phyloP scores from a whole-genome alignment of 2,888 invertebrate genomes.

The Biston stratarius region DNA sequence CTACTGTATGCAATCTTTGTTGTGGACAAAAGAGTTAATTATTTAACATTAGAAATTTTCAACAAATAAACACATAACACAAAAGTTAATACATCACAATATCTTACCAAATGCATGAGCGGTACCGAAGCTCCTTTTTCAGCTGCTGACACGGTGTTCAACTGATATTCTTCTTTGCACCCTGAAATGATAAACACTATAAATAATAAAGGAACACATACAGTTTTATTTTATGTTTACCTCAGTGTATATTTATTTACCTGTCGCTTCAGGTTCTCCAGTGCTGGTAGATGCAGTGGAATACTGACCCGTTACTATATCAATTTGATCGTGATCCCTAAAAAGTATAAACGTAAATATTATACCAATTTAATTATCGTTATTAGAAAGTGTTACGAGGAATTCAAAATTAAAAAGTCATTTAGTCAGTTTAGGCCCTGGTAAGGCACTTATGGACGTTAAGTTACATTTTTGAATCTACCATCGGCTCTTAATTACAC shows the following conservation, averaged over 20 bases:
- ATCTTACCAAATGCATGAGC: slow-evolving; percentile 79
- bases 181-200: slow-evolving; percentile 46
- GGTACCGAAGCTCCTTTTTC: slow-evolving; percentile 79
- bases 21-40: too few relatives aligned
- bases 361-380: not conserved
- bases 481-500: too few relatives aligned
- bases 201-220: not conserved
- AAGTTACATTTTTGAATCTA: too few relatives aligned
- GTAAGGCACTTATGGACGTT: too few relatives aligned
- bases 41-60: too few relatives aligned
- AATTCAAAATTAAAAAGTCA: too few relatives aligned
- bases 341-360: slow-evolving; percentile 35
- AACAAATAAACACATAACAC: too few relatives aligned
- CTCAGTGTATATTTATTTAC: slow-evolving; percentile 1
- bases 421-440: too few relatives aligned
- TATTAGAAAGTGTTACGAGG: not conserved
- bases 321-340: slow-evolving; percentile 79
- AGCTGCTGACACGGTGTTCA: slow-evolving; percentile 60
- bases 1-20: too few relatives aligned
- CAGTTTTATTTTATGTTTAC: not conserved
- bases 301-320: slow-evolving; percentile 76
- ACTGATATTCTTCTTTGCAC: slow-evolving; percentile 72
- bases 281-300: slow-evolving; percentile 53
- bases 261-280: slow-evolving; percentile 50
- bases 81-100: too few relatives aligned